Base-by-base conservation (phyloP, 2,888 invertebrate species). In the Diaperis boleti region DNA sequence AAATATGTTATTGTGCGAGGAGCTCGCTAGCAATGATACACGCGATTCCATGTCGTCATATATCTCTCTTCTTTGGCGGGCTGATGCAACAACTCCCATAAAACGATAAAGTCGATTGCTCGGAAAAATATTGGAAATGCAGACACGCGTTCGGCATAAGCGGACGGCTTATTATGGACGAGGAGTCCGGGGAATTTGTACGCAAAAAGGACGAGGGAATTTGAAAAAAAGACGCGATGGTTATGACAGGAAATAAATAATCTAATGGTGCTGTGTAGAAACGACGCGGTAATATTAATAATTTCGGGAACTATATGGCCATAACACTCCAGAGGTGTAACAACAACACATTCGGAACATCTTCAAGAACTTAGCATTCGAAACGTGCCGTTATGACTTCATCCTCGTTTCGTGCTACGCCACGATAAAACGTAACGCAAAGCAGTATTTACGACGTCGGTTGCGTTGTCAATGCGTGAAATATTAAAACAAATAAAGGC, bases 51-150 rank as follows among this genome's bases (percentile, higher is more conserved):
- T 74, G 72, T 74, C 72, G 69, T 67, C 68, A 69, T 74, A 68
- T 71, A 74, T 74, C 72, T 70, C 67, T 63, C 74, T 66, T 70
- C 74, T 74, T 74, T 74, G 74, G 74, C 74, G 74, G 74, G 70
- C 70, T 69, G 64, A 33, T 67, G 55, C 69, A 72, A 72, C 71
- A 72, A 70, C 70, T 70, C 67, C 67, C 72, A 71, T 71, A 70
- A 72, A 70, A 45, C 70, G 65, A 62, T 67, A 68, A 66, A 65
- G 69, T 39, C 62, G 63, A 66, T 66, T 61, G 52, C 49, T 33
- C 59, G 55, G 49, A 71, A 71, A 71, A 72, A 72, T 70, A 52
- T 47, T 56, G 54, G 59, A 65, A 62, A 68, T 67, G 67, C 64
- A 62, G 62, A 60, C 65, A 57, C 54, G 65, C 62, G 42, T 20